phyloP scores from a whole-genome alignment of 2,113 vertebrate species.

The Sylvicapra grimmia region DNA sequence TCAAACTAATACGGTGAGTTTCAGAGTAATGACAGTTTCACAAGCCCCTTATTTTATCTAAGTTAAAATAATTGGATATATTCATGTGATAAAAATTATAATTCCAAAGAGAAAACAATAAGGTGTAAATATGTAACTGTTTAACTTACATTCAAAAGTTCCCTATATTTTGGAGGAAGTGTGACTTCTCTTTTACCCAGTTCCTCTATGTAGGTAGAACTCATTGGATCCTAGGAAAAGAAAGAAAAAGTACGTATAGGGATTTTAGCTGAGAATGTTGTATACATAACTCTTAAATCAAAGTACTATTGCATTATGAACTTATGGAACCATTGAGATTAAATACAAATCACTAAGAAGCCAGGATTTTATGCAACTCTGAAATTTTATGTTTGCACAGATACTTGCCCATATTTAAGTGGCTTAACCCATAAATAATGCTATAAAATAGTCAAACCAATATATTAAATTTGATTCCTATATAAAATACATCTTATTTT shows the following conservation, averaged over 20 bases:
- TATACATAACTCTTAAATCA: not conserved
- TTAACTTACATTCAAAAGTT: constrained; percentile 77
- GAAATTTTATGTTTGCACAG: not conserved
- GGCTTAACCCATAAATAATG: not conserved
- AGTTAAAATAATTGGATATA: not conserved
- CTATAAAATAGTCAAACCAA: not conserved
- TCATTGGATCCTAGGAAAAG: constrained; percentile 75
- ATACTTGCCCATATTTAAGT: not conserved
- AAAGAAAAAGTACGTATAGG: constrained; percentile 13
- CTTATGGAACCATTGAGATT: not conserved
- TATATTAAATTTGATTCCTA: not conserved
- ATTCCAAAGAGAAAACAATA: not conserved
- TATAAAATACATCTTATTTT: not conserved
- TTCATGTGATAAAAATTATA: not conserved
- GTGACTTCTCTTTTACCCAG: constrained; percentile 79
- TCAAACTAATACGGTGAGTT: not conserved
- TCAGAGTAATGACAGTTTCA: not conserved
- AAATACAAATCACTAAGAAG: not conserved
- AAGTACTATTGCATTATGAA: not conserved
- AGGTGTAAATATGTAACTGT: not conserved
- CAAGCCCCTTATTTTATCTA: not conserved
- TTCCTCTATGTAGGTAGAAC: constrained; percentile 75
- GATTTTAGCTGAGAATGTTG: not conserved
- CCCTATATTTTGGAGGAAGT: constrained; percentile 81
- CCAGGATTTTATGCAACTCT: not conserved